These are phyloP conservation scores for Dermatemys mawii DNA, from an alignment of 2,113 vertebrate genomes.

Conservation along the genomic window DNA sequence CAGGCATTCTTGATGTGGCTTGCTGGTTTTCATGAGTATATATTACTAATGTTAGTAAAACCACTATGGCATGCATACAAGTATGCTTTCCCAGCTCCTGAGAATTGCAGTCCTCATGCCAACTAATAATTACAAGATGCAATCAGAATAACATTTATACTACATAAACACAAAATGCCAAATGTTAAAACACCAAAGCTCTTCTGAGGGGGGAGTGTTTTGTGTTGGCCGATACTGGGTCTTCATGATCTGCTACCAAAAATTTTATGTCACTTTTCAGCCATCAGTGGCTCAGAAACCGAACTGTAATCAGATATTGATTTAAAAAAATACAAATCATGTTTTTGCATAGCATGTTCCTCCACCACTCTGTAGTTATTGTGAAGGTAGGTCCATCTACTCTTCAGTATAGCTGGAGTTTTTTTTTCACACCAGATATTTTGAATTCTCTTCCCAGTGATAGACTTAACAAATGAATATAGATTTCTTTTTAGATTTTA, in stretches of 20 bases:
- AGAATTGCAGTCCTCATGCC: neutral
- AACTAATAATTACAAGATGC: neutral
- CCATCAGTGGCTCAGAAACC: neutral
- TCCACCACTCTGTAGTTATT: neutral
- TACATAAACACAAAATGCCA: neutral
- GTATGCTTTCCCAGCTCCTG: neutral
- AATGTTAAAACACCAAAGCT: neutral
- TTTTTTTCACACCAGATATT: neutral
- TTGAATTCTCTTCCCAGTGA: neutral
- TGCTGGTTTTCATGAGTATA: fast-evolving
- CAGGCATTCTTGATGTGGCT: neutral
- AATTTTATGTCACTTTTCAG: neutral
- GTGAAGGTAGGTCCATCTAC: neutral
- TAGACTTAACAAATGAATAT: neutral
- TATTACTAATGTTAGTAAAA: neutral
- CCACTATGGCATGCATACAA: neutral
- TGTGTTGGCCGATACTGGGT: neutral
- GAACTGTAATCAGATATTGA: neutral
- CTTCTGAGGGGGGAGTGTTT: neutral
- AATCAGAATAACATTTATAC: neutral
- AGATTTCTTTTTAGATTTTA: neutral
- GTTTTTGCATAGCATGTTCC: neutral
- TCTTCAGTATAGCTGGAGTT: neutral
- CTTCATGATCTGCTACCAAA: neutral
- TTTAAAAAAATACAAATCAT: neutral